phyloP scores from a whole-genome alignment of 2,888 invertebrate species.

The Rhorus exstirpatorius region DNA sequence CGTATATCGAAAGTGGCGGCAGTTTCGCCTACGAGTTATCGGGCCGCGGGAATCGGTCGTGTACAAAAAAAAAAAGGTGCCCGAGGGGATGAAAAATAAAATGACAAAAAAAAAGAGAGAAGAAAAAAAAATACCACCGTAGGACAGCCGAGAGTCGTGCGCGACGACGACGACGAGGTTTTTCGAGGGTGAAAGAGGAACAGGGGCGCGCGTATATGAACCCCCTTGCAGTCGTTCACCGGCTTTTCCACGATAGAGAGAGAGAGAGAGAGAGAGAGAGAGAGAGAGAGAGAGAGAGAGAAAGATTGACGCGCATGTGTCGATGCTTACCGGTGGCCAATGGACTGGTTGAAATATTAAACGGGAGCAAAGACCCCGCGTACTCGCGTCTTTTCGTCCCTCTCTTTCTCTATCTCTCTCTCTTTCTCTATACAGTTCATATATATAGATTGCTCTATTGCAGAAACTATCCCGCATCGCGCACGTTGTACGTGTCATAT shows the following conservation, averaged over 20 bases:
- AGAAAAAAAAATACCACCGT: conserved; percentile 18
- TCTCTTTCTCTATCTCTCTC: conserved; percentile 11
- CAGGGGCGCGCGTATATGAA: conserved; percentile 45
- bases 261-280: conserved; percentile 50
- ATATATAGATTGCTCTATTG: conserved; percentile 45
- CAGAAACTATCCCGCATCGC: conserved; percentile 47
- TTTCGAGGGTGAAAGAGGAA: conserved; percentile 15
- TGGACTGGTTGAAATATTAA: conserved; percentile 85
- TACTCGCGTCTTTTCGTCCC: conserved; percentile 64
- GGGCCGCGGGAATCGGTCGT: conserved; percentile 40
- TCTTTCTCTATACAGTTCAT: conserved; percentile 26
- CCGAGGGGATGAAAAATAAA: conserved; percentile 24
- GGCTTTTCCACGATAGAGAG: conserved; percentile 58
- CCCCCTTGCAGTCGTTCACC: conserved; percentile 56
- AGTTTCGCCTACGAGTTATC: conserved; percentile 60
- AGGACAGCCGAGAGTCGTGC: conserved; percentile 41
- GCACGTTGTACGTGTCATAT: conserved; percentile 50
- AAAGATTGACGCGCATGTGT: conserved; percentile 78
- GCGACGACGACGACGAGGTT: conserved; percentile 32
- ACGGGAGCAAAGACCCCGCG: conserved; percentile 84
- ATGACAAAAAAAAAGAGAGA: conserved; percentile 20
- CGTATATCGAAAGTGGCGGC: conserved; percentile 68
- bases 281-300: conserved; percentile 41
- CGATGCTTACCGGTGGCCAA: conserved; percentile 83
- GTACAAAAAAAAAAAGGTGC: conserved; percentile 38